Percentiles rank a stretch among this genome's conserved stretches.
Evolutionary conservation across 1,140 invertebrate species (phyloP).

Genomic region (Paraescarpia echinospica): DNA sequence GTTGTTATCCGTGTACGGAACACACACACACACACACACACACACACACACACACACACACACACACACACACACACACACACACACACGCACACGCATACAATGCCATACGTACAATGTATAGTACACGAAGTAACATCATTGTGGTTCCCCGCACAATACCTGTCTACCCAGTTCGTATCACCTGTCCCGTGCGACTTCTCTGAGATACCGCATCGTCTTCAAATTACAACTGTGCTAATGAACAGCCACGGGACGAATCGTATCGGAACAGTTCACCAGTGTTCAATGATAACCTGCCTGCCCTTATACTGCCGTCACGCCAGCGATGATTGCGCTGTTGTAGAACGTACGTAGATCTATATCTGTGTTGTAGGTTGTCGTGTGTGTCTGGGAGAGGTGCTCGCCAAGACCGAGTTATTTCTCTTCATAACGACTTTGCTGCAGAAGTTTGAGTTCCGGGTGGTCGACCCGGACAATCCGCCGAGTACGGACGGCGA

Average conservation of each 20-base stretch:
- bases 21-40: background rate
- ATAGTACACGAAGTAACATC: no score
- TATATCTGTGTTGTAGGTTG: background rate
- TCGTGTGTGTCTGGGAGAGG: background rate
- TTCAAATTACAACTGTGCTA: background rate
- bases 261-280: background rate
- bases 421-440: background rate
- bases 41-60: conserved; percentile 3
- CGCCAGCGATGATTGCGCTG: background rate
- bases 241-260: background rate
- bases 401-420: background rate
- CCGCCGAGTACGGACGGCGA: background rate
- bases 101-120: background rate
- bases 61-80: conserved; percentile 3
- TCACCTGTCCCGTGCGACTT: no score
- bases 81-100: background rate
- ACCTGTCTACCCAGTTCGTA: no score
- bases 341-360: background rate
- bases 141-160: no score
- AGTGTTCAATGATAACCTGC: no score
- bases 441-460: background rate
- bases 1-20: no score
- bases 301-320: no score
- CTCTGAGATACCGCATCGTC: background rate
- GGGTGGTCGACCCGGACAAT: background rate